These are phyloP conservation scores for Pollenia amentaria DNA, from an alignment of 2,888 invertebrate genomes.

Conservation along the genomic window DNA sequence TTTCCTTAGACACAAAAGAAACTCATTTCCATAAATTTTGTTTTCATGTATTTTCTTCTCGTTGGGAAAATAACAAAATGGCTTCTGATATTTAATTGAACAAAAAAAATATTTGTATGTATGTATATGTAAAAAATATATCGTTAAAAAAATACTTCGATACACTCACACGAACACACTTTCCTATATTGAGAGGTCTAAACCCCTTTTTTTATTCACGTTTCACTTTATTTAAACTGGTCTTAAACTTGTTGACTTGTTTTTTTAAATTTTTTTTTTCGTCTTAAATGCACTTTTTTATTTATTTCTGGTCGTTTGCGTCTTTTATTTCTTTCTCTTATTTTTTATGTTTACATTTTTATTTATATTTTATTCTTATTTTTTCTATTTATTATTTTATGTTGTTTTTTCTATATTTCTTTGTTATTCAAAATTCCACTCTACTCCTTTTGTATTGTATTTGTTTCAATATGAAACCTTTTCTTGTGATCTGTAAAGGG, in stretches of 20 bases:
- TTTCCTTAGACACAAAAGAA: constrained; percentile 47
- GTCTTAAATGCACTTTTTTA: constrained; percentile 58
- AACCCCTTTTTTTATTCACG: constrained; percentile 56
- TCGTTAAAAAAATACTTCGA: not conserved
- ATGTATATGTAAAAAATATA: not conserved
- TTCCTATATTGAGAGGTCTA: constrained; percentile 32
- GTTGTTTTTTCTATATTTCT: constrained; percentile 6
- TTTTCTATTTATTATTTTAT: constrained; percentile 44
- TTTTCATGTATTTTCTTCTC: constrained; percentile 29
- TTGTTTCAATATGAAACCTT: constrained; percentile 47
- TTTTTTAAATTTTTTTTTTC: constrained; percentile 1
- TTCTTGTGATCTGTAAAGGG: constrained; percentile 49
- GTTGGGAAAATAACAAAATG: constrained; percentile 67
- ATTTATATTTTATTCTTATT: constrained; percentile 50
- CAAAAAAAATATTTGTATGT: not conserved
- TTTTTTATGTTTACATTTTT: constrained; percentile 31
- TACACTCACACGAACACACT: constrained; percentile 21
- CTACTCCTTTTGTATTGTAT: constrained; percentile 18
- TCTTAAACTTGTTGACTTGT: constrained; percentile 71
- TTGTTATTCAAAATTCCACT: constrained; percentile 40
- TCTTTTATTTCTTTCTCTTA: constrained; percentile 52
- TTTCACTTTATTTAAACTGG: constrained; percentile 69
- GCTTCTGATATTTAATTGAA: constrained; percentile 62
- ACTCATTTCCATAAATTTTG: constrained; percentile 34
- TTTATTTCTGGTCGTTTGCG: constrained; percentile 45